Conservation (phyloP, 2,888 invertebrate genomes). For the Orgyia antiqua region DNA sequence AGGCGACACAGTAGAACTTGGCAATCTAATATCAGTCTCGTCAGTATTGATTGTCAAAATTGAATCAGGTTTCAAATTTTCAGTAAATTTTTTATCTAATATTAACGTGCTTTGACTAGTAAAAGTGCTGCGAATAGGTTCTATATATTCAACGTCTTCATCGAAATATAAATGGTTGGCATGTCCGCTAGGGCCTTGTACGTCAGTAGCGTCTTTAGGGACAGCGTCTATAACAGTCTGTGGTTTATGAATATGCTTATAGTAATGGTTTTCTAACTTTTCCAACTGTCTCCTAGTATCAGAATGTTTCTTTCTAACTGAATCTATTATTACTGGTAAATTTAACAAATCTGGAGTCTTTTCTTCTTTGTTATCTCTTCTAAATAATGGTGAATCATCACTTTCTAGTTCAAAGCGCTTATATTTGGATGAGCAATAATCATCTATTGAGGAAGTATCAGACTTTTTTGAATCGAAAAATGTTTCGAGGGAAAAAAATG, state of each 20-base stretch:
- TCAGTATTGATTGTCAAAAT: constrained; percentile 64
- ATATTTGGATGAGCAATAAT: constrained; percentile 73
- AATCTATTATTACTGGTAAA: constrained; percentile 66
- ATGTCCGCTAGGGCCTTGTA: constrained; percentile 64
- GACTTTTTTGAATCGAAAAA: constrained; percentile 72
- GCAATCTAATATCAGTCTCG: constrained; percentile 65
- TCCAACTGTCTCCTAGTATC: constrained; percentile 67
- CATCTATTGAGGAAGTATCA: constrained; percentile 69
- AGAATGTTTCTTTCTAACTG: constrained; percentile 65
- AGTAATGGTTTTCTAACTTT: constrained; percentile 70
- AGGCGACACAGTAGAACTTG: constrained; percentile 67
- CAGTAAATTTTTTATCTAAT: constrained; percentile 56
- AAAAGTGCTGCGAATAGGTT: constrained; percentile 70
- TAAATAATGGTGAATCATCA: constrained; percentile 69
- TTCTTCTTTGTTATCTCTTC: constrained; percentile 48
- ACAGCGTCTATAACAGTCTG: constrained; percentile 64
- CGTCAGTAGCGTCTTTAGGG: constrained; percentile 64
- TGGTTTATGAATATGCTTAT: constrained; percentile 57
- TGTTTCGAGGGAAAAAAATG: constrained; percentile 72
- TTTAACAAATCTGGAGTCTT: constrained; percentile 69
- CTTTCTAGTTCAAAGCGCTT: constrained; percentile 72
- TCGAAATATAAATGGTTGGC: constrained; percentile 59
- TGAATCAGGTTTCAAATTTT: constrained; percentile 49
- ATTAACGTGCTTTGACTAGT: constrained; percentile 72
- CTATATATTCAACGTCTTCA: constrained; percentile 71